Conservation (phyloP, 2,113 vertebrate genomes). For the Mus pahari region DNA sequence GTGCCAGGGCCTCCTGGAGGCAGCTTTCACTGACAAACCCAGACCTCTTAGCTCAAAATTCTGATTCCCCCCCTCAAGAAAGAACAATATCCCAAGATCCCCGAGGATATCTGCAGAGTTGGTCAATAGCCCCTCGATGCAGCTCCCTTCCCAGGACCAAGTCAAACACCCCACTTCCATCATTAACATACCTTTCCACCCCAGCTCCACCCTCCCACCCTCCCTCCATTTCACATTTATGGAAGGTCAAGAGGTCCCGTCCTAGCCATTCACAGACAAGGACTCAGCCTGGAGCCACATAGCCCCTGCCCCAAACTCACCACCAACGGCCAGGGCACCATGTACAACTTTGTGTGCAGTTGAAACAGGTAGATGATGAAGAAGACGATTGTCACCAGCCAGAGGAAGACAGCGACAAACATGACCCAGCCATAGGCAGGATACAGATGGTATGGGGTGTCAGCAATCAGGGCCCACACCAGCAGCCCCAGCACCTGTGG, state of each 20-base stretch:
- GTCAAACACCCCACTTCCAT: background rate
- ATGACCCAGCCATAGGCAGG: constrained; percentile 93
- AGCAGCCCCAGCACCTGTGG: constrained; percentile 91
- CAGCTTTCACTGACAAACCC: background rate
- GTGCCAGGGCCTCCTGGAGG: background rate
- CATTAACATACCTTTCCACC: fast-evolving
- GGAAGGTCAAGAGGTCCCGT: background rate
- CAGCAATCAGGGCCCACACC: constrained; percentile 93
- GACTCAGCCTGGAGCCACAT: background rate
- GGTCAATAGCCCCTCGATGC: background rate
- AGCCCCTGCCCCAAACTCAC: constrained; percentile 83
- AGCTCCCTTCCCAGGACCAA: background rate
- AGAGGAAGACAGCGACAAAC: constrained; percentile 94
- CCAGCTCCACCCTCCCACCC: background rate
- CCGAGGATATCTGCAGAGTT: background rate
- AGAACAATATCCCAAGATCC: background rate
- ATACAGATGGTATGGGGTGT: constrained; percentile 61
- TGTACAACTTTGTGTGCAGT: constrained; percentile 82
- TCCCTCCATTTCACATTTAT: background rate
- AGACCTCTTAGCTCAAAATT: background rate
- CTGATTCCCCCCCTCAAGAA: background rate
- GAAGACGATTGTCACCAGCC: constrained; percentile 92
- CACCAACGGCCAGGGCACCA: constrained; percentile 91
- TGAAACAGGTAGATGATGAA: constrained; percentile 89
- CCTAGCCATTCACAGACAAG: background rate